A percentile compares a stretch with the other conserved stretches of the same genome.
phyloP scores from a whole-genome alignment of 2,797 vertebrate species.

The Myripristis murdjan region DNA sequence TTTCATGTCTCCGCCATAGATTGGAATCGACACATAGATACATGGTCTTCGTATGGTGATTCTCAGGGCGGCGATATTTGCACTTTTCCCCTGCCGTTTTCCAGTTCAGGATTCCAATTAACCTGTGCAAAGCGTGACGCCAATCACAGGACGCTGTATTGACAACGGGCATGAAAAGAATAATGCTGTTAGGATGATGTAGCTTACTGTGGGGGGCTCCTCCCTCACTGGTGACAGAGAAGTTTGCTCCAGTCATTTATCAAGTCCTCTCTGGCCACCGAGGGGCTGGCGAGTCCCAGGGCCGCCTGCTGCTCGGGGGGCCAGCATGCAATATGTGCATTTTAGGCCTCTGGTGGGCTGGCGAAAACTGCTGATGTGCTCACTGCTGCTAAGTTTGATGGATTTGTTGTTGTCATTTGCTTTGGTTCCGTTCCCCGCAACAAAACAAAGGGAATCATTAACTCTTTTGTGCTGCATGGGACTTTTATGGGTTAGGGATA shows the following conservation, averaged over 20 bases:
- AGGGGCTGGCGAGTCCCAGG: conserved; percentile 77
- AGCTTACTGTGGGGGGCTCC: conserved; percentile 78
- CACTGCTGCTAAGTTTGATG: conserved; percentile 93
- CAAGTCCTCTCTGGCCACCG: conserved; percentile 85
- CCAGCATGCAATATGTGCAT: conserved; percentile 85
- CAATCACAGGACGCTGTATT: conserved; percentile 82
- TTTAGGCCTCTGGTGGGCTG: conserved; percentile 91
- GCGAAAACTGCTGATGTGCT: conserved; percentile 93
- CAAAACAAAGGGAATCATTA: conserved; percentile 93
- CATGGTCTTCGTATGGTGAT: conserved; percentile 54
- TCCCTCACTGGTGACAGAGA: conserved; percentile 84
- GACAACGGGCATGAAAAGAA: conserved; percentile 81
- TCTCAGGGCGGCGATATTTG: conserved; percentile 76
- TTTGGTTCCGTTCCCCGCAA: conserved; percentile 84
- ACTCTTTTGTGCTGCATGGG: conserved; percentile 93
- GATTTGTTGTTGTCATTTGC: conserved; percentile 94
- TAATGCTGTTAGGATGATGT: conserved; percentile 83
- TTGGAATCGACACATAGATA: conserved; percentile 69
- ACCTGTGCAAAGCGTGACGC: conserved; percentile 84
- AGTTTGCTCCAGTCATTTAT: conserved; percentile 89
- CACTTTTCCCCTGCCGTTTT: conserved; percentile 80
- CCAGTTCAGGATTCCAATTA: conserved; percentile 88
- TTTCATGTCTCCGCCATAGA: conserved; percentile 56
- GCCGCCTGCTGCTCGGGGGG: conserved; percentile 84
- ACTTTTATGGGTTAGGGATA: conserved; percentile 92